phyloP scores from a whole-genome alignment of 2,888 invertebrate genomes.

The Parnassius apollo region DNA sequence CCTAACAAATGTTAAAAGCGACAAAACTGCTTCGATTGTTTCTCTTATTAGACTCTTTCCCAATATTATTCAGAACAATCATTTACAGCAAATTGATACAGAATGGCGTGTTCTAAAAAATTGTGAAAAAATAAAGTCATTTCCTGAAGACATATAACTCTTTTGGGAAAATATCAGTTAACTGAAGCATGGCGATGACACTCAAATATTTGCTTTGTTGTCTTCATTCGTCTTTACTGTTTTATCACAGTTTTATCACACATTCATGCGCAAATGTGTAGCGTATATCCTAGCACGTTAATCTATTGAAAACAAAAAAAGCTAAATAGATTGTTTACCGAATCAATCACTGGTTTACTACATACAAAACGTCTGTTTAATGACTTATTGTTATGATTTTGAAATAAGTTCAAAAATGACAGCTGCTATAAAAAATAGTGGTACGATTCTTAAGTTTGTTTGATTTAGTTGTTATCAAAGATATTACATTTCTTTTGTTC shows the following conservation, averaged over 20 bases:
- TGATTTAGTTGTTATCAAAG: no score
- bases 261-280: slow-evolving; percentile 3
- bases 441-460: no score
- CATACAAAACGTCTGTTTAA: no score
- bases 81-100: background rate
- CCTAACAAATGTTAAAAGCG: slow-evolving; percentile 20
- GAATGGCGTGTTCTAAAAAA: background rate
- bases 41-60: background rate
- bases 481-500: no score
- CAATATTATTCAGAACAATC: no score
- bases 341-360: background rate
- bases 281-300: slow-evolving; percentile 1
- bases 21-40: slow-evolving; percentile 24
- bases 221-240: slow-evolving; percentile 1
- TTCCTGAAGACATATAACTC: background rate
- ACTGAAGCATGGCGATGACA: no score
- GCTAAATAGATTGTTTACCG: background rate
- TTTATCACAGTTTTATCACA: slow-evolving; percentile 1
- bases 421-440: no score
- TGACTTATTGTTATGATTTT: no score
- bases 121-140: background rate
- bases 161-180: no score
- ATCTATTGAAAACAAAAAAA: background rate
- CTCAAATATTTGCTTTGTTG: no score
- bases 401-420: no score